Percentiles rank a stretch among this genome's conserved stretches.
phyloP scores from a whole-genome alignment of 2,888 invertebrate species.

The Netelia inedita region DNA sequence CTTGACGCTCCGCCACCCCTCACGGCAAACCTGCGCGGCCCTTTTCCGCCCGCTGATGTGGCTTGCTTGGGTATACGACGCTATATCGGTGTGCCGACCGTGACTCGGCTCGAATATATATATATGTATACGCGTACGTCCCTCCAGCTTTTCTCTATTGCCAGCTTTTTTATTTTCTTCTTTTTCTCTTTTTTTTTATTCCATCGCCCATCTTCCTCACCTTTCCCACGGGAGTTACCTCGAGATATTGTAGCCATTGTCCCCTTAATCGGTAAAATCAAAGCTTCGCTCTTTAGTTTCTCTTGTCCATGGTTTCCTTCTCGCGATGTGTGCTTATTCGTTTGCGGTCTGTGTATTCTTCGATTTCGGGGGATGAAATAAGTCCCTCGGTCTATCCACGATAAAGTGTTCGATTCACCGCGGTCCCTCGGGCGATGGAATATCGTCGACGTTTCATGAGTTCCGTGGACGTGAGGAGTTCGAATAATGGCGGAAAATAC shows the following conservation, averaged over 20 bases:
- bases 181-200: conserved; percentile 14
- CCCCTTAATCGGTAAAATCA: conserved; percentile 76
- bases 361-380: conserved; percentile 12
- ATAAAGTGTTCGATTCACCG: background rate
- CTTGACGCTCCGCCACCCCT: conserved; percentile 18
- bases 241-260: conserved; percentile 76
- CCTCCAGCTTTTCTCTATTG: conserved; percentile 56
- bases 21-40: background rate
- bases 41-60: background rate
- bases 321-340: background rate
- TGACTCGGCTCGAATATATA: conserved; percentile 37
- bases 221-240: conserved; percentile 66
- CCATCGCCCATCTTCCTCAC: conserved; percentile 55
- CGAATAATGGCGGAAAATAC: background rate
- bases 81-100: conserved; percentile 45
- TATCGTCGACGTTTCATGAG: background rate
- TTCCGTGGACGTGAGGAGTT: background rate
- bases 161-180: conserved; percentile 46
- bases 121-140: conserved; percentile 31
- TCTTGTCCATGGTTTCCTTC: background rate
- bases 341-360: background rate
- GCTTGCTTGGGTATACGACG: conserved; percentile 12
- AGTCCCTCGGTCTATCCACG: conserved; percentile 1
- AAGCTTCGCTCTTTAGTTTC: conserved; percentile 65
- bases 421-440: background rate